phyloP scores from a whole-genome alignment of 2,797 vertebrate genomes.

The Carapus acus region DNA sequence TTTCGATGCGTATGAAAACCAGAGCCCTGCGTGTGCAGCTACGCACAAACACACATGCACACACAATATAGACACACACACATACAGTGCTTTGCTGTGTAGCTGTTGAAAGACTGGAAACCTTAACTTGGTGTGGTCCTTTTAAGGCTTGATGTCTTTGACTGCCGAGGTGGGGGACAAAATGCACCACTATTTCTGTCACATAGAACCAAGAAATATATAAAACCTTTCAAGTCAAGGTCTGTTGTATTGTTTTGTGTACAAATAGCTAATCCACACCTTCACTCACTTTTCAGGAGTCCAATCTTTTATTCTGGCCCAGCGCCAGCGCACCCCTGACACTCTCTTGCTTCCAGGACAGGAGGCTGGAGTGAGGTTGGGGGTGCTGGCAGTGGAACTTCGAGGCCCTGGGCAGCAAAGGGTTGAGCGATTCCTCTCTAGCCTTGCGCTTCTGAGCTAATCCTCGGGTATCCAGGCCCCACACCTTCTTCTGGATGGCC shows the following conservation, averaged over 20 bases:
- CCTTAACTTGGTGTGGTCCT: conserved; percentile 42
- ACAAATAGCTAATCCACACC: neutral
- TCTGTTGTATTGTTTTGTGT: neutral
- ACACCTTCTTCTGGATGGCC: conserved; percentile 50
- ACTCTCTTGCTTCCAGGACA: conserved; percentile 72
- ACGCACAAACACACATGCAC: conserved; percentile 20
- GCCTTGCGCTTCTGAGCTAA: conserved; percentile 76
- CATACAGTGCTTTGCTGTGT: conserved; percentile 36
- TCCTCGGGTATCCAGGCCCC: conserved; percentile 64
- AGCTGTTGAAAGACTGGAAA: conserved; percentile 29
- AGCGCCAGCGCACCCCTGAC: conserved; percentile 41
- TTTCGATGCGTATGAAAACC: neutral
- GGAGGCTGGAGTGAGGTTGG: conserved; percentile 57
- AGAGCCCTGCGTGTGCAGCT: conserved; percentile 17
- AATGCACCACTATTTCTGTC: neutral
- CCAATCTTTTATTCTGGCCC: conserved; percentile 72
- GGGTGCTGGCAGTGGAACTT: conserved; percentile 66
- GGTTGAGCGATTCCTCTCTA: conserved; percentile 42
- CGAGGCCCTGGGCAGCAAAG: conserved; percentile 53
- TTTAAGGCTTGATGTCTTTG: conserved; percentile 69
- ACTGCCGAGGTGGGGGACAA: conserved; percentile 65
- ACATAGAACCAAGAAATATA: neutral
- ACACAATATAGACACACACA: conserved; percentile 12
- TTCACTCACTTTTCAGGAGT: conserved; percentile 69
- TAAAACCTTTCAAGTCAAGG: neutral